Evolutionary conservation across 2,888 invertebrate genomes (phyloP), one percentile per base, ranked within the genome.

Genomic region (Heteropelma amictum): DNA sequence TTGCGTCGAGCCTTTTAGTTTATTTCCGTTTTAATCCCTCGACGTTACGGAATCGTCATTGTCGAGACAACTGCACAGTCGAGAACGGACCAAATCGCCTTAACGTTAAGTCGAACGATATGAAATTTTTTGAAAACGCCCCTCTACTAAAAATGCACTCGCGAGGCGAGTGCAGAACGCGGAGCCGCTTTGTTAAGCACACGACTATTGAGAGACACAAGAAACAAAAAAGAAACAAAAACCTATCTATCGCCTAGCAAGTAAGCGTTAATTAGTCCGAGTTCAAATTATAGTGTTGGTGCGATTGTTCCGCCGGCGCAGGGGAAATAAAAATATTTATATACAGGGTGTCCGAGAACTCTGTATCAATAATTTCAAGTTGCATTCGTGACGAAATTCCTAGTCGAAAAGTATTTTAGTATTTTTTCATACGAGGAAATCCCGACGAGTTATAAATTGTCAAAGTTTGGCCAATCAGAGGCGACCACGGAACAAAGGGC

Each of bases 1-100:
- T 8, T 19, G 28, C 49, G 21, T 47, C 38, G 30, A 21, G 38
- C 35, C 33, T 10, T 67, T n/a, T n/a, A n/a, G 64, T 53, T 58
- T 40, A 28, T 23, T 61, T 23, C 33, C 38, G 54, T 63, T 69
- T 63, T 58, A 33, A 28, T 49, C 30, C 30, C 42, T 45, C 30
- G 23, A 35, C 19, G 56, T 67, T 54, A 68, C 71, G 65, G 56
- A 70, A 76, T 74, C 72, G 64, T 64, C 72, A 61, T 68, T 64
- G 45, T 68, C 60, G n/a, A n/a, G n/a, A 61, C 76, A 76, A 69
- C 72, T 60, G 72, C 70, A 60, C 72, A 73, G 77, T 77, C 81
- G 74, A 80, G 79, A 83, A 83, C 81, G 84, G 85, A 87, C 86
- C 86, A 86, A 87, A 83, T 80, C 84, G 87, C 87, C 86, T 87